Evolutionary conservation across 2,113 vertebrate species (phyloP), one percentile per base, ranked within the genome.

Genomic region (Gobiocypris rarus): DNA sequence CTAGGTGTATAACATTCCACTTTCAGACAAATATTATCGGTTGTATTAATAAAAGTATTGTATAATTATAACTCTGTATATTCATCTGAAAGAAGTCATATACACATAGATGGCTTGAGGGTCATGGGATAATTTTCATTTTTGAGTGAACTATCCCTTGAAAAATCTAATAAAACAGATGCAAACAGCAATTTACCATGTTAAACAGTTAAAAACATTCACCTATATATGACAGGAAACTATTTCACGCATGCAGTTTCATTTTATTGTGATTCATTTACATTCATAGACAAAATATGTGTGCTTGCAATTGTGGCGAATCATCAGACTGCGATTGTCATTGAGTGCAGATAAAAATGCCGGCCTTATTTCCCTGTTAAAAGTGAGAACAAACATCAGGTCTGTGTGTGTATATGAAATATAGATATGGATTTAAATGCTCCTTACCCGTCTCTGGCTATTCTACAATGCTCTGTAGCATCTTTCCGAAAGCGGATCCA

Each of bases 401-500:
- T 59, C 31, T 19, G n/a, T 11, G 4, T 75, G 1, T 26, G 5
- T 61, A 22, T 19, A 61, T n/a, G 5, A 7, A 24, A 41, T 1
- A 77, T 14, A 41, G 6, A 58, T 19, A 22, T 45, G 38, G 69
- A 24, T 73, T 15, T 73, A 11, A 24, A n/a, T 76, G 24, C 19
- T 76, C 7, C 74, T 59, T 85, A 93, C 93, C 92, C 88, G 85
- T 88, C 84, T 91, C 86, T 75, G 0, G 65, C 50, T 88, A 83
- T 69, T 87, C 92, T 65, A 88, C 86, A 19, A 93, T 90, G 75
- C 90, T 89, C 45, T 92, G 89, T 85, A 93, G 85, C 81, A 93
- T 85, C 43, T 92, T 90, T 45, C 92, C 83, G 0, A 94, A 83
- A 83, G 90, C 86, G 0, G 91, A 91, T 70, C 87, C 87, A 63